Evolutionary conservation across 1,140 invertebrate species (phyloP), one percentile per base, ranked within the genome.

Genomic region (Aphelinus atriplicis): DNA sequence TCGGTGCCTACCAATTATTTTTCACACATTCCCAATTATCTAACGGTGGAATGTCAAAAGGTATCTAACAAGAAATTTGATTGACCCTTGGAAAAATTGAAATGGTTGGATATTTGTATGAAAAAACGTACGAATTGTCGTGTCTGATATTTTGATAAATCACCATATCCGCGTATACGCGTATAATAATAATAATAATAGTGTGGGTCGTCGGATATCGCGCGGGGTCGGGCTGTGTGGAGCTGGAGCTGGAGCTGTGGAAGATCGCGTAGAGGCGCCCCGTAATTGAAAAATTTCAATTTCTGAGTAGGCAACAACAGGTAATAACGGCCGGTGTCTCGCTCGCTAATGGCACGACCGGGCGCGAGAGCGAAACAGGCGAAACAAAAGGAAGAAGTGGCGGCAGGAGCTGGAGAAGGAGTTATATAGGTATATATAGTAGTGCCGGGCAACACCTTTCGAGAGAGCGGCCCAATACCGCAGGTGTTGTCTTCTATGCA

Each of bases 251-350:
- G 3, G 43, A 7, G 26, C 58, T 3, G 58, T 0, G 3, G 56
- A 43, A 26, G 48, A 51, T 7, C 57, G 43, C n/a, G 47, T 7
- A n/a, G 42, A 61, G 60, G 57, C 47, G 63, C 48, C 55, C 10
- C 48, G 73, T 74, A 74, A 74, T 74, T 74, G 73, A 74, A 74
- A 74, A 69, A 69, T 74, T 74, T 74, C 73, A 74, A 74, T 74
- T 74, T 68, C 57, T 67, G 64, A 73, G 71, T 73, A 73, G 71
- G 64, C 64, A 73, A 73, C 64, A 67, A 73, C 64, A 70, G 58
- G 80, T 75, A 82, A 81, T 77, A 74, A 78, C 55, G 53, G 66
- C 60, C 72, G 70, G 53, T 57, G 51, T 73, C 45, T 55, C 51
- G 51, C 48, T 50, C 63, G 55, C 26, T 64, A 46, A 45, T n/a